These are phyloP conservation scores for Periophthalmus modestus DNA, from an alignment of 2,113 vertebrate genomes.

Conservation along the genomic window DNA sequence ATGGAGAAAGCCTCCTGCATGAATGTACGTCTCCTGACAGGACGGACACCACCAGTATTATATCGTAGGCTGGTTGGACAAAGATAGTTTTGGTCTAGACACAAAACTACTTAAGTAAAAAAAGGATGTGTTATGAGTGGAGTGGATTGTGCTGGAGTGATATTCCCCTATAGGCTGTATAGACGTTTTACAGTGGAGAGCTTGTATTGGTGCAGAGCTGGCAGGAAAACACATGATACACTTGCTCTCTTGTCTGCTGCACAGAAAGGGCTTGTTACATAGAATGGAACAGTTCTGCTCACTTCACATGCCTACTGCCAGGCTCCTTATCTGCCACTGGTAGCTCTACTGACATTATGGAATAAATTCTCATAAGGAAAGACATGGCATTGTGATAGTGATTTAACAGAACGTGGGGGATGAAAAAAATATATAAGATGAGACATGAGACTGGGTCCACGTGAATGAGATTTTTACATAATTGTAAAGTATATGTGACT, in stretches of 20 bases:
- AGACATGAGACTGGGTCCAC: no score
- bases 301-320: constrained; percentile 4
- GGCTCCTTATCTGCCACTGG: background rate
- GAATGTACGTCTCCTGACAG: background rate
- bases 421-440: no score
- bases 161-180: background rate
- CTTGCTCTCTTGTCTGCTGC: constrained; percentile 11
- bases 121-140: background rate
- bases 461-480: background rate
- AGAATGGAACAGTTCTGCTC: constrained; percentile 10
- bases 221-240: constrained; percentile 11
- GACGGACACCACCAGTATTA: background rate
- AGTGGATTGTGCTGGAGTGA: background rate
- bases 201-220: constrained; percentile 6
- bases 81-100: background rate
- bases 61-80: no score
- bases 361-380: background rate
- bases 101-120: background rate
- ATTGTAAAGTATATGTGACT: no score
- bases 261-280: constrained; percentile 12
- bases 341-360: background rate
- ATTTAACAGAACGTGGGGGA: no score
- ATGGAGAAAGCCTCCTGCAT: constrained; percentile 8
- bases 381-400: no score
- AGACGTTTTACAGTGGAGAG: constrained; percentile 2